phyloP scores from a whole-genome alignment of 1,140 invertebrate genomes.

The Drosophila insularis region DNA sequence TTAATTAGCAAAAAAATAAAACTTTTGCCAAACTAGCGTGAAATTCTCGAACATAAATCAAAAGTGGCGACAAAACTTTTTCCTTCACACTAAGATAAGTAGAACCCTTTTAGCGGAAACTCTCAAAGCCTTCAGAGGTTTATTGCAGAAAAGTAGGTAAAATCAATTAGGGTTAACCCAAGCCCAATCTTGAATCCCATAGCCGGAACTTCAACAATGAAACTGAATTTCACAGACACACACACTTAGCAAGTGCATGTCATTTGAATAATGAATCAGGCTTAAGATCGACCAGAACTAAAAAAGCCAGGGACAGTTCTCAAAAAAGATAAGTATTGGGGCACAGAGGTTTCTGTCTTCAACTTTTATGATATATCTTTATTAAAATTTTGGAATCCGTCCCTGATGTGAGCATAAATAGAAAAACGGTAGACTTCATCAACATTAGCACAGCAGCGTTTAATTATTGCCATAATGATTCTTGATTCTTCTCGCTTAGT shows the following conservation, averaged over 20 bases:
- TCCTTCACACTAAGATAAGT: background rate
- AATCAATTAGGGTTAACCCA: slow-evolving; percentile 60
- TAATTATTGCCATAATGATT: slow-evolving; percentile 17
- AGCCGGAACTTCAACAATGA: slow-evolving; percentile 25
- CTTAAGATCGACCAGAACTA: background rate
- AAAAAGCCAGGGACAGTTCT: background rate
- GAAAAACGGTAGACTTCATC: slow-evolving; percentile 4
- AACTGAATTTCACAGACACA: background rate
- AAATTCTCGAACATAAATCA: slow-evolving; percentile 71
- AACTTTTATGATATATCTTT: too few species aligned
- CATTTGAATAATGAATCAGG: slow-evolving; percentile 9
- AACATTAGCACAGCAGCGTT: slow-evolving; percentile 3
- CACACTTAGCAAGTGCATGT: background rate
- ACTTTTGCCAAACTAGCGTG: slow-evolving; percentile 41
- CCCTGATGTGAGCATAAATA: background rate
- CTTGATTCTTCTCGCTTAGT: slow-evolving; percentile 48
- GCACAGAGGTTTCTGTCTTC: too few species aligned
- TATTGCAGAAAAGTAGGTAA: slow-evolving; percentile 9
- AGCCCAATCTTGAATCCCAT: slow-evolving; percentile 1
- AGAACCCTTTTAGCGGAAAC: slow-evolving; percentile 8
- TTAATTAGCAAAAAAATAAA: slow-evolving; percentile 61
- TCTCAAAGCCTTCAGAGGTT: slow-evolving; percentile 34
- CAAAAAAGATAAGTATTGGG: background rate
- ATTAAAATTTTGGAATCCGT: background rate
- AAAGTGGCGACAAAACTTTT: slow-evolving; percentile 47